Base-by-base conservation (phyloP, 2,113 vertebrate species). In the Elephantulus edwardii region DNA sequence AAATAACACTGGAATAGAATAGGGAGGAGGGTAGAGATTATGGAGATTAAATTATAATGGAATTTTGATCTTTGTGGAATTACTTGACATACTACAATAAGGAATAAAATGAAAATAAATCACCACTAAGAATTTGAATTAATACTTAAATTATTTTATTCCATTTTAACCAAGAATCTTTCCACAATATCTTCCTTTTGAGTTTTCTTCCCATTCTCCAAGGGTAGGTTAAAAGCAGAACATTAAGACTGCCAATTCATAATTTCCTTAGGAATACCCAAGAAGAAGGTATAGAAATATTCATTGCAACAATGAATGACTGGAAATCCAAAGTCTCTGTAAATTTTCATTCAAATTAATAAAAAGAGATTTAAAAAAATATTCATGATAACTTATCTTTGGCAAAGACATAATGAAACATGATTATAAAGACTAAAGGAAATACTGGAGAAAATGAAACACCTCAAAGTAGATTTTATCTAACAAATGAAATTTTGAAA, bases 51-150 rank as follows among this genome's bases (percentile, higher is more conserved):
- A 8, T 86, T 52, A n/a, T 8, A 33, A 26, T n/a, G n/a, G n/a
- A 54, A 74, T 86, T 89, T 80, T 54, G 20, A 70, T 75, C 11
- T 83, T 78, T 80, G 35, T 62, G 72, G 58, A 42, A 3, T 54
- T 54, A 26, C 58, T 86, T 62, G 66, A 54, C 30, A 44, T 66
- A 30, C 17, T 52, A 19, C 50, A 78, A 66, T 91, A 78, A 74
- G 33, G 80, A n/a, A 84, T 68, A 64, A 88, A 92, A 68, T 77
- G 24, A 77, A 94, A 64, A 14, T 80, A 89, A 93, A 74, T 78
- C 26, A 58, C 9, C 42, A 60, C 66, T 82, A 85, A 81, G n/a
- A 70, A 50, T 2, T 68, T 0, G 74, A 72, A 56, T 64, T 35
- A 11, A 79, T 22, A 78, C 72, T 66, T 83, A 86, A 38, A 56